These are phyloP conservation scores for Phrynocephalus vlangalii DNA, from an alignment of 2,797 vertebrate genomes.

Conservation along the genomic window DNA sequence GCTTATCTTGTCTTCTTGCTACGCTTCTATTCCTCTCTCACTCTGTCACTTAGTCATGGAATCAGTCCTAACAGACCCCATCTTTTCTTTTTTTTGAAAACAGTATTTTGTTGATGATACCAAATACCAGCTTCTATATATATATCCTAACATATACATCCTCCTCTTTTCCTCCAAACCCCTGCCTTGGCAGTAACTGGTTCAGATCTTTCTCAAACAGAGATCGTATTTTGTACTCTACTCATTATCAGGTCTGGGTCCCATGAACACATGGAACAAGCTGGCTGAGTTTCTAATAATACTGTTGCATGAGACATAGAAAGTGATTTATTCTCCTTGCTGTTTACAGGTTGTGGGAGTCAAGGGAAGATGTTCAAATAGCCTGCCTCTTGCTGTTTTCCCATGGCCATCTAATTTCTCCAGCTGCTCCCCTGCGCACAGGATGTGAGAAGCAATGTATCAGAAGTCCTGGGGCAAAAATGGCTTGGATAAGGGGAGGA, in stretches of 20 bases:
- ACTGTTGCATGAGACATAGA: not conserved
- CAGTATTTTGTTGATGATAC: not conserved
- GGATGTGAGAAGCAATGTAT: not conserved
- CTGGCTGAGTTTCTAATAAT: not conserved
- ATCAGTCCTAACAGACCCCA: not conserved
- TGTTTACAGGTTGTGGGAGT: not conserved
- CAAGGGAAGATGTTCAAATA: not conserved
- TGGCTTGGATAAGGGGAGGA: not conserved
- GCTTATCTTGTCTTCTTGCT: not conserved
- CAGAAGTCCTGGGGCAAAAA: not conserved
- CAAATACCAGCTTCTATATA: not conserved
- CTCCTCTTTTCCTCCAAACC: not conserved
- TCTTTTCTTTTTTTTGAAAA: not conserved
- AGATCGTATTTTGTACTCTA: not conserved
- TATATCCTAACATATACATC: no score
- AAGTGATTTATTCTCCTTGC: not conserved
- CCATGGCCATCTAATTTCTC: not conserved
- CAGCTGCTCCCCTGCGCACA: not conserved
- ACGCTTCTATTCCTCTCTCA: not conserved
- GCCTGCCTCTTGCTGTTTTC: not conserved
- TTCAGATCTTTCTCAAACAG: no score
- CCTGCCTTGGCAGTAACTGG: no score
- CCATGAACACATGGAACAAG: not conserved
- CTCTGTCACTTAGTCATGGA: not conserved
- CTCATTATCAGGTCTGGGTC: not conserved